A percentile compares a stretch with the other conserved stretches of the same genome.
Conservation (phyloP, 2,797 vertebrate species). For the Mus minutoides region DNA sequence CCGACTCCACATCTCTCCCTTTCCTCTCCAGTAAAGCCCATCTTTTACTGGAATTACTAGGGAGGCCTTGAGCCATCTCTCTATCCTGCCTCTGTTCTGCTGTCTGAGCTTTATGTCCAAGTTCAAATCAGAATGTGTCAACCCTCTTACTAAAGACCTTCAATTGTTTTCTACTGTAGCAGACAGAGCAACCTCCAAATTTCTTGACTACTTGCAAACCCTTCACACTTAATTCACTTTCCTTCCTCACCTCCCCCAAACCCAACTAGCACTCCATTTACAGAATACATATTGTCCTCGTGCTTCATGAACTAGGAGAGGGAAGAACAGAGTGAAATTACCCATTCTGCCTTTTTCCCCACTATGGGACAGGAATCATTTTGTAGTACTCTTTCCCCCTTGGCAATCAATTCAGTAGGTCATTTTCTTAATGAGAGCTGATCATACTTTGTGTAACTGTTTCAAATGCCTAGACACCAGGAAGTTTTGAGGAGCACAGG, state of each 20-base stretch:
- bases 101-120: not conserved
- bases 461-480: conserved; percentile 26
- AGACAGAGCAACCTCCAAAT: not conserved
- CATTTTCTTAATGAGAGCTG: conserved; percentile 61
- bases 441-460: conserved; percentile 24
- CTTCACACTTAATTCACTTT: not conserved
- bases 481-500: conserved; percentile 51
- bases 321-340: conserved; percentile 18
- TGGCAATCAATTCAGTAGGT: conserved; percentile 31
- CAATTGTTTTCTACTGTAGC: not conserved
- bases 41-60: not conserved
- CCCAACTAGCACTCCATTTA: not conserved
- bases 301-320: not conserved
- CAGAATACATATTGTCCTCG: not conserved
- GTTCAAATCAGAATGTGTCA: not conserved
- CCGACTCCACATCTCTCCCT: not conserved
- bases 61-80: not conserved
- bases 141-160: not conserved
- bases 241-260: not conserved
- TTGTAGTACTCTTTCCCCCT: not conserved
- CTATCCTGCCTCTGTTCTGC: not conserved
- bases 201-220: not conserved
- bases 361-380: not conserved
- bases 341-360: not conserved
- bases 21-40: not conserved